phyloP scores from a whole-genome alignment of 2,797 vertebrate species.

The Chloroceryle inda region DNA sequence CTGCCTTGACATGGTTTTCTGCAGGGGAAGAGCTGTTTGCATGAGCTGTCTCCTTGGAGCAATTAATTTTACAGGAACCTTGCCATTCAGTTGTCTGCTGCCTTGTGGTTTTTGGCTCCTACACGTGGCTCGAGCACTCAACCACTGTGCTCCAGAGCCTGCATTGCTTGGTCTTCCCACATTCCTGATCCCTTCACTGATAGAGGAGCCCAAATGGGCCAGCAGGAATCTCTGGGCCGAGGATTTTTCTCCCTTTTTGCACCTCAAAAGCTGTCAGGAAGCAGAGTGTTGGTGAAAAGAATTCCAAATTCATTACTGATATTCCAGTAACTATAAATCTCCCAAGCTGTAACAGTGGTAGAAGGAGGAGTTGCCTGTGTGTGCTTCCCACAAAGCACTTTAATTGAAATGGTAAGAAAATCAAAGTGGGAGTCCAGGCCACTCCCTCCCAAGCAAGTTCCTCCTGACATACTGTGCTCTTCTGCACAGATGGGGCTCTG shows the following conservation, averaged over 20 bases:
- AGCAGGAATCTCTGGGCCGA: background rate
- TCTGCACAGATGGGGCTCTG: background rate
- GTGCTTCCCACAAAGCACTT: background rate
- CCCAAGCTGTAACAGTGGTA: background rate
- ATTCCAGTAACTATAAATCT: background rate
- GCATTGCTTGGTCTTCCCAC: no score
- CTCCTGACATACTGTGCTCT: background rate
- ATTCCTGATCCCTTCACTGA: background rate
- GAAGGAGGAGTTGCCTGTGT: background rate
- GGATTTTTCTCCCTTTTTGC: background rate
- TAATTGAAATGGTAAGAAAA: background rate
- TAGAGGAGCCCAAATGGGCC: background rate
- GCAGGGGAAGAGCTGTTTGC: background rate
- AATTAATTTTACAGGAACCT: background rate
- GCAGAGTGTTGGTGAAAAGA: background rate
- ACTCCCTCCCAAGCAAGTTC: background rate
- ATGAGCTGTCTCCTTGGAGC: background rate
- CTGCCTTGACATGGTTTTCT: background rate
- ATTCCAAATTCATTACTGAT: background rate
- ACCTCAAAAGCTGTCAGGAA: background rate
- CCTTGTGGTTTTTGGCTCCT: slow-evolving; percentile 21
- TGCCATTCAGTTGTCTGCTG: background rate
- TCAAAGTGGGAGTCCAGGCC: background rate
- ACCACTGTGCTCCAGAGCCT: background rate
- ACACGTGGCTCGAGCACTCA: background rate